These are phyloP conservation scores for Neodiprion fabricii DNA, from an alignment of 1,140 invertebrate genomes.

Conservation along the genomic window DNA sequence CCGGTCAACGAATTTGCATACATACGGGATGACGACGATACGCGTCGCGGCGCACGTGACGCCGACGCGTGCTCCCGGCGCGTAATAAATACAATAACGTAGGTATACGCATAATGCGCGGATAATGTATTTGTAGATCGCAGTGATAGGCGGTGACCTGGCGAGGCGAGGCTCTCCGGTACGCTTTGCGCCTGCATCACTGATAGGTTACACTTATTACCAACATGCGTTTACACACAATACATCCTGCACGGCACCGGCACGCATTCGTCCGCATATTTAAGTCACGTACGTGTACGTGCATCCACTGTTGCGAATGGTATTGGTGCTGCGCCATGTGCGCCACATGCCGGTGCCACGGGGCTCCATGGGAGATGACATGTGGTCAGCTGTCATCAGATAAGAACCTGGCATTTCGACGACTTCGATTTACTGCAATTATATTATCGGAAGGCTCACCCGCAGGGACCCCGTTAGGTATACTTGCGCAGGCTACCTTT, in stretches of 20 bases:
- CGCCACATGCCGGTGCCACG: conserved; percentile 6
- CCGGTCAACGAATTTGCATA: background rate
- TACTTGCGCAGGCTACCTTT: no score
- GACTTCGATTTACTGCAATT: background rate
- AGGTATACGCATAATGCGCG: background rate
- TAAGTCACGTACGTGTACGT: background rate
- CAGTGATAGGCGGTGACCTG: background rate
- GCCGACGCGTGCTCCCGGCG: background rate
- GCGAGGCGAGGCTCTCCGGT: background rate
- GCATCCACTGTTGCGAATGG: background rate
- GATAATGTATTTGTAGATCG: conserved; percentile 5
- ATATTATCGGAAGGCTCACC: background rate
- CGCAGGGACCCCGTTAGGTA: background rate
- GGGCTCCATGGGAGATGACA: conserved; percentile 1
- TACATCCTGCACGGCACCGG: no score
- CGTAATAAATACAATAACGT: conserved; percentile 3
- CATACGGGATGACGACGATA: background rate
- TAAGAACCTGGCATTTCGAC: background rate
- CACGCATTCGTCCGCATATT: background rate
- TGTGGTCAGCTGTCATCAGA: conserved; percentile 7
- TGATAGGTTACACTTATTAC: no score
- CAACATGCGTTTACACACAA: no score
- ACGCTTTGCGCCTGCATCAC: background rate
- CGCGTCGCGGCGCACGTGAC: background rate
- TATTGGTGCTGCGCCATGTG: background rate